Evolutionary conservation across 2,888 invertebrate genomes (phyloP), one percentile per base, ranked within the genome.

Genomic region (Meandrusa payeni): DNA sequence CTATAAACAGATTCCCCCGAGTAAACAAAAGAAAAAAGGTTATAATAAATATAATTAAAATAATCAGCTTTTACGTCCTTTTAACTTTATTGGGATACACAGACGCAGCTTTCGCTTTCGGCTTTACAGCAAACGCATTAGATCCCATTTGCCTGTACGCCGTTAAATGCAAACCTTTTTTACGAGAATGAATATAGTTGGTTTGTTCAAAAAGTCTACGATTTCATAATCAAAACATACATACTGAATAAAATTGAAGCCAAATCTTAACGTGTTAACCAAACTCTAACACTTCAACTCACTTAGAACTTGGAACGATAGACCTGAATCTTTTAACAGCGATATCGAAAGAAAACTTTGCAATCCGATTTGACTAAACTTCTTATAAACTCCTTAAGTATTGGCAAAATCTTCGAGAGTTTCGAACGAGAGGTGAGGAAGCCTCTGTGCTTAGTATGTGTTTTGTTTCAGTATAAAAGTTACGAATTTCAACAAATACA

Each of bases 311-410:
- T 41, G 12, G 28, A 28, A 34, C 33, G 28, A 34, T 41, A 41
- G 34, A 41, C 34, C 27, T 42, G 36, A 76, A 77, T 78, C 76
- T 79, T 68, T 69, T 66, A 66, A 62, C 64, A 51, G 61, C 61
- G 64, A 67, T 64, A 71, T 68, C 69, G 68, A 64, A 65, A 64
- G 66, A 54, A 72, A 83, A 81, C 74, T 80, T 80, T 66, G 62
- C 76, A 77, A 81, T 81, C 72, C 71, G 75, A 76, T 76, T 74
- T 67, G 68, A 74, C 75, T 72, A 64, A 54, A 61, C 64, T 69
- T 63, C 70, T 77, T 79, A 76, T 76, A 74, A 77, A 70, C 79
- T 75, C 80, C 69, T 47, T 54, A 76, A 79, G 71, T 77, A 71
- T 58, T 67, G 74, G 74, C 74, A 77, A 78, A 72, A 37, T 37